Evolutionary conservation across 1,140 invertebrate genomes (phyloP).

Genomic region (Maniola jurtina): DNA sequence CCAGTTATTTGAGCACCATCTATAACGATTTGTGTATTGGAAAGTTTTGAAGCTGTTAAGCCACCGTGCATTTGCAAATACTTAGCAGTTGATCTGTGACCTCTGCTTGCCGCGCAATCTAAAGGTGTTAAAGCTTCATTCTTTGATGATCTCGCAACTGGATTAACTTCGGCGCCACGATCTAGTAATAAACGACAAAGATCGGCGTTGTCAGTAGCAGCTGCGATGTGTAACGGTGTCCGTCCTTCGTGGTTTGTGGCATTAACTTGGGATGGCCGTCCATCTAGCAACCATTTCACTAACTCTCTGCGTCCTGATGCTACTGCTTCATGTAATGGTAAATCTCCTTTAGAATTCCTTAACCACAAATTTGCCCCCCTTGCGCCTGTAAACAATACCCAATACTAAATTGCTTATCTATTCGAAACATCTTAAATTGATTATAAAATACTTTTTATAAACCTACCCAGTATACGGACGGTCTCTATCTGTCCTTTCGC

Average conservation of each 20-base stretch:
- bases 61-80: conserved; percentile 95
- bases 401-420: background rate
- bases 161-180: conserved; percentile 89
- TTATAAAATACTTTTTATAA: background rate
- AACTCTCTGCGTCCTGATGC: conserved; percentile 93
- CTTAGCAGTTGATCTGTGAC: conserved; percentile 93
- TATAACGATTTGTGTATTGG: conserved; percentile 71
- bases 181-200: conserved; percentile 94
- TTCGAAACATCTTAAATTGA: background rate
- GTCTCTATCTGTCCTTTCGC: conserved; percentile 93
- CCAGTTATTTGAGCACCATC: conserved; percentile 66
- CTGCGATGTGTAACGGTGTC: conserved; percentile 95
- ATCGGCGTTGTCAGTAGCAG: conserved; percentile 95
- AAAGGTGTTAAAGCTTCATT: conserved; percentile 92
- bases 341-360: conserved; percentile 93
- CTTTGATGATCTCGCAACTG: conserved; percentile 89
- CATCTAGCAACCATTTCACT: conserved; percentile 91
- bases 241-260: conserved; percentile 95
- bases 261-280: conserved; percentile 91
- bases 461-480: conserved; percentile 76
- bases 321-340: conserved; percentile 96
- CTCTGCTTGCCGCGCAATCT: conserved; percentile 92
- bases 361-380: conserved; percentile 94
- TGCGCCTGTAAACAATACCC: conserved; percentile 79
- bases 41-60: conserved; percentile 85